phyloP scores from a whole-genome alignment of 1,140 invertebrate genomes.

The Oedothorax gibbosus region DNA sequence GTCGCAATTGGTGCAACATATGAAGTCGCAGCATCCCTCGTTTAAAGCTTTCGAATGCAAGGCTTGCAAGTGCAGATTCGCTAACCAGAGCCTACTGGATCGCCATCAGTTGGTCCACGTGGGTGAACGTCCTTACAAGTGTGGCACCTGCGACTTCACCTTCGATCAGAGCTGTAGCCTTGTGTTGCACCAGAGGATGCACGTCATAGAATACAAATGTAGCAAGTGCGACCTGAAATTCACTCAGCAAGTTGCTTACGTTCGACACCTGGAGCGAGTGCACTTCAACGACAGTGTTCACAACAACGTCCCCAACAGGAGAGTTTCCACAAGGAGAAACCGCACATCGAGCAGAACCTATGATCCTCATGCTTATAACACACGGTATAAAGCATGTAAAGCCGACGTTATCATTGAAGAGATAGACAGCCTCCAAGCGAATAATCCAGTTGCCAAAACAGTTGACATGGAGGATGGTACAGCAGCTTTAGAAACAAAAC shows the following conservation, averaged over 20 bases:
- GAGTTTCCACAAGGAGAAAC: too few relatives aligned
- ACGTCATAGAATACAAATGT: conserved; percentile 2
- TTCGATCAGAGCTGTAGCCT: background rate
- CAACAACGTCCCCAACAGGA: too few relatives aligned
- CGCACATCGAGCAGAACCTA: too few relatives aligned
- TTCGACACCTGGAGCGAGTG: background rate
- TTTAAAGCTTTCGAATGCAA: conserved; percentile 54
- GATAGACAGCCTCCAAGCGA: too few relatives aligned
- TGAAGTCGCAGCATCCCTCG: background rate
- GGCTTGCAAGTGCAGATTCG: background rate
- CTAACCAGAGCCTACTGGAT: background rate
- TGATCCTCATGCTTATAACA: too few relatives aligned
- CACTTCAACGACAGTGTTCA: background rate
- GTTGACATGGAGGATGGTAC: too few relatives aligned
- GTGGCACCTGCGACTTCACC: conserved; percentile 7
- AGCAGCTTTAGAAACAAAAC: too few relatives aligned
- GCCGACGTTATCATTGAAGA: too few relatives aligned
- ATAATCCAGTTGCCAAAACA: too few relatives aligned
- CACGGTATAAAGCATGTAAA: too few relatives aligned
- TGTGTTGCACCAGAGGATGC: background rate
- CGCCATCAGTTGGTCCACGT: background rate
- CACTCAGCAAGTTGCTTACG: background rate
- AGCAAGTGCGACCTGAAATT: conserved; percentile 18
- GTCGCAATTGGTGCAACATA: conserved; percentile 6
- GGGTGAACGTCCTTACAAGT: background rate